Percentiles rank a stretch among this genome's conserved stretches.
Conservation (phyloP, 92 coral and sea anemone genomes). For the Paramuricea clavata region DNA sequence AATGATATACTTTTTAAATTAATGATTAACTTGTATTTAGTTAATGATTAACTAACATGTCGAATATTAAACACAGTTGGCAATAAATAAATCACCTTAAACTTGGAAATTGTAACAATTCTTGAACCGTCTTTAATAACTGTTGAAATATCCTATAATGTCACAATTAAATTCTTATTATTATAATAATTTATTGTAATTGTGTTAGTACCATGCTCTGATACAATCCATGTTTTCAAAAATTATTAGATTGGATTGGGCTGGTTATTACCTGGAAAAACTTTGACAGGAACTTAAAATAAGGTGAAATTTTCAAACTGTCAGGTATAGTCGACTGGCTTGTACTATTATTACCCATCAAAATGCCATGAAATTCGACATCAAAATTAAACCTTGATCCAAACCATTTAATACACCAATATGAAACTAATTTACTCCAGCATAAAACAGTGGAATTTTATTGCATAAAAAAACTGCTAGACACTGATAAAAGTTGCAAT, state of each 20-base stretch:
- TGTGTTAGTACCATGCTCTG: neutral
- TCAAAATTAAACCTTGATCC: neutral
- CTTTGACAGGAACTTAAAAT: conserved; percentile 28
- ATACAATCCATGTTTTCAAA: neutral
- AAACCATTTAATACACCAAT: neutral
- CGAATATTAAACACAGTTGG: neutral
- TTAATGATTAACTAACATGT: neutral
- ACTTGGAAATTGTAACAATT: neutral
- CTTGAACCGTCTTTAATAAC: neutral
- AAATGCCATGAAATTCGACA: neutral
- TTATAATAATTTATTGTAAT: too few species aligned
- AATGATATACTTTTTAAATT: neutral
- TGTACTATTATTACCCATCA: conserved; percentile 39
- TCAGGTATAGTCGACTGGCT: conserved; percentile 33
- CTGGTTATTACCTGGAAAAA: conserved; percentile 17
- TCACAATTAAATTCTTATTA: too few species aligned
- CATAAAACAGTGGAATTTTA: neutral
- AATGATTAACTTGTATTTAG: neutral
- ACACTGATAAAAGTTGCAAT: neutral
- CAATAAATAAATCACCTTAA: conserved; percentile 4
- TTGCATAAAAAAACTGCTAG: neutral
- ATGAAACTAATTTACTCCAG: neutral
- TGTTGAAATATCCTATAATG: conserved; percentile 44
- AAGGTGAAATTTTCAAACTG: conserved; percentile 12
- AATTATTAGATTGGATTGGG: neutral